Evolutionary conservation across 2,888 invertebrate species (phyloP).

Genomic region (Hydraecia micacea): DNA sequence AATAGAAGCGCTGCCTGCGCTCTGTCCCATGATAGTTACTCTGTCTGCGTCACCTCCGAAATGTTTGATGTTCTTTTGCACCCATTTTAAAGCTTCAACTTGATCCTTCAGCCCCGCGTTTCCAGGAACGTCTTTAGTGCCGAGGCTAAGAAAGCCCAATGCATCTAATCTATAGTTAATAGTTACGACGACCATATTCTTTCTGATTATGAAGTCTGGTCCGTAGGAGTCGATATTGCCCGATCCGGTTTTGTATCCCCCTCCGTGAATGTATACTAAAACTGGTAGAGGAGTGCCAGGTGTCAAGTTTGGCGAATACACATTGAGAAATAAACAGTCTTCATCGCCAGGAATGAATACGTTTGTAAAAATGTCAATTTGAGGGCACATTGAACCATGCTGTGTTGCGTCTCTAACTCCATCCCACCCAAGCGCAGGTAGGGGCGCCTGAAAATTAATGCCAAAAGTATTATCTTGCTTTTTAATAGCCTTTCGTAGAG

Average conservation of each 20-base stretch:
- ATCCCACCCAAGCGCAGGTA: constrained; percentile 10
- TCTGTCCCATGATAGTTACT: constrained; percentile 46
- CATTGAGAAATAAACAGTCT: constrained; percentile 49
- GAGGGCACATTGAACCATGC: constrained; percentile 43
- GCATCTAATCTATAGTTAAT: constrained; percentile 46
- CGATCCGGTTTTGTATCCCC: constrained; percentile 29
- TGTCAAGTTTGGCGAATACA: constrained; percentile 36
- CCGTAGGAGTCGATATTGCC: constrained; percentile 31
- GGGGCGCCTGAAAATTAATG: constrained; percentile 35
- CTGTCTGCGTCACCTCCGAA: constrained; percentile 42
- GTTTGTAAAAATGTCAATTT: constrained; percentile 14
- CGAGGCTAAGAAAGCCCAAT: constrained; percentile 37
- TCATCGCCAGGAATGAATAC: constrained; percentile 17
- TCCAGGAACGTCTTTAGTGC: constrained; percentile 33
- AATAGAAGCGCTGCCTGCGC: constrained; percentile 40
- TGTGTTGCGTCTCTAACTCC: constrained; percentile 36
- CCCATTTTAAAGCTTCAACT: constrained; percentile 36
- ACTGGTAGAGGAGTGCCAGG: constrained; percentile 31
- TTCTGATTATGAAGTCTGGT: constrained; percentile 33
- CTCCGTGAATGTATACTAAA: constrained; percentile 34
- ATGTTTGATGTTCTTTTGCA: constrained; percentile 33
- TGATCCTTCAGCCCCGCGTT: constrained; percentile 50
- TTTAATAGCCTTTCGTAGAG: background rate
- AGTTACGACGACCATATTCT: constrained; percentile 35
- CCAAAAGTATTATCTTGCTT: background rate